These are phyloP conservation scores for Forficula auricularia DNA, from an alignment of 1,140 invertebrate species.

Conservation along the genomic window DNA sequence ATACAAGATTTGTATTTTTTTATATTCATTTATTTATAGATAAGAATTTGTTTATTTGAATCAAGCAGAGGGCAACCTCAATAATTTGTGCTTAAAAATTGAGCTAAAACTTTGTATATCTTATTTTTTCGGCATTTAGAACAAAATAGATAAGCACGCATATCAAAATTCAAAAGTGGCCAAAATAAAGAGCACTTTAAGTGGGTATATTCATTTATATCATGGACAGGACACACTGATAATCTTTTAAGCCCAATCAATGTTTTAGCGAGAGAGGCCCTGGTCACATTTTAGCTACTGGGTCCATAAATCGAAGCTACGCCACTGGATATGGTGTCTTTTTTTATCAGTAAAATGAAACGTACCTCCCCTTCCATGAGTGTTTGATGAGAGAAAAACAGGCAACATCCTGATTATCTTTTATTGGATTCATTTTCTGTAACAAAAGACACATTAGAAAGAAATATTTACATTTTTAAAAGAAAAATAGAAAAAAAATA, in stretches of 20 bases:
- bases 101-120: too few relatives aligned
- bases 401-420: slow-evolving; percentile 78
- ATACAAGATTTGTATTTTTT: too few relatives aligned
- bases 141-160: too few relatives aligned
- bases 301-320: not conserved
- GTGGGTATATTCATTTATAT: not conserved
- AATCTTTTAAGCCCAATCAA: not conserved
- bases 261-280: slow-evolving; percentile 1
- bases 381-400: slow-evolving; percentile 93
- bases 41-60: too few relatives aligned
- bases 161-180: too few relatives aligned
- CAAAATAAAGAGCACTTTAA: not conserved
- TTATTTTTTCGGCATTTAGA: too few relatives aligned
- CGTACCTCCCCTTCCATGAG: slow-evolving; percentile 91
- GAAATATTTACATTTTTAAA: too few relatives aligned
- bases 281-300: not conserved
- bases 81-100: too few relatives aligned
- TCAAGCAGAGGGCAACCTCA: too few relatives aligned
- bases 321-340: slow-evolving; percentile 2
- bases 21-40: too few relatives aligned
- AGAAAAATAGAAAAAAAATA: too few relatives aligned
- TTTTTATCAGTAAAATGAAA: slow-evolving; percentile 14
- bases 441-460: too few relatives aligned
- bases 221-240: not conserved
- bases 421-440: slow-evolving; percentile 51